These are phyloP conservation scores for Archips crataeganus DNA, from an alignment of 2,888 invertebrate species.

Conservation along the genomic window DNA sequence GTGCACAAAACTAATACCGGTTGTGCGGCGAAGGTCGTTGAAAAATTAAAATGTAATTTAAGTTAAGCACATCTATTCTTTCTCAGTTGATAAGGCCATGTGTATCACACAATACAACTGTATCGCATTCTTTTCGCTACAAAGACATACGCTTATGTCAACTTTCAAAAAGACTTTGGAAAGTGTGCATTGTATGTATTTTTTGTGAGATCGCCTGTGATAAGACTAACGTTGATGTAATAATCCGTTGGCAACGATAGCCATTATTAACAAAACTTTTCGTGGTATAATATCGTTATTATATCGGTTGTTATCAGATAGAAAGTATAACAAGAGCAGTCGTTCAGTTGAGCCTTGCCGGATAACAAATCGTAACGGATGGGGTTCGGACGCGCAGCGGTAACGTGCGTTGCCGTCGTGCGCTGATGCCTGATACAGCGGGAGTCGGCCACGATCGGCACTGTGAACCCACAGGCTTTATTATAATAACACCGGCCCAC, in stretches of 20 bases:
- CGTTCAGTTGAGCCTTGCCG: constrained; percentile 59
- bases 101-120: constrained; percentile 11
- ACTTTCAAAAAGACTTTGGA: constrained; percentile 38
- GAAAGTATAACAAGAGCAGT: constrained; percentile 70
- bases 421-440: constrained; percentile 73
- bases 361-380: constrained; percentile 64
- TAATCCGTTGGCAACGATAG: constrained; percentile 34
- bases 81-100: constrained; percentile 6
- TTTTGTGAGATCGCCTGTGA: constrained; percentile 34
- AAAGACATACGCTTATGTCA: constrained; percentile 25
- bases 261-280: constrained; percentile 54
- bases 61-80: constrained; percentile 30
- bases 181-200: constrained; percentile 31
- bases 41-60: constrained; percentile 52
- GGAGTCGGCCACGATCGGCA: constrained; percentile 71
- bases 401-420: constrained; percentile 63
- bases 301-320: constrained; percentile 70
- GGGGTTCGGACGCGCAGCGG: constrained; percentile 46
- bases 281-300: constrained; percentile 66
- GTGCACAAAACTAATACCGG: constrained; percentile 43
- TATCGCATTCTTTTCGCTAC: constrained; percentile 30
- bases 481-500: constrained; percentile 35
- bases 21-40: constrained; percentile 54
- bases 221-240: constrained; percentile 32
- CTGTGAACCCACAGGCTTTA: constrained; percentile 41